Percentiles rank a stretch among this genome's conserved stretches.
phyloP scores from a whole-genome alignment of 2,797 vertebrate genomes.

The Lutra lutra region DNA sequence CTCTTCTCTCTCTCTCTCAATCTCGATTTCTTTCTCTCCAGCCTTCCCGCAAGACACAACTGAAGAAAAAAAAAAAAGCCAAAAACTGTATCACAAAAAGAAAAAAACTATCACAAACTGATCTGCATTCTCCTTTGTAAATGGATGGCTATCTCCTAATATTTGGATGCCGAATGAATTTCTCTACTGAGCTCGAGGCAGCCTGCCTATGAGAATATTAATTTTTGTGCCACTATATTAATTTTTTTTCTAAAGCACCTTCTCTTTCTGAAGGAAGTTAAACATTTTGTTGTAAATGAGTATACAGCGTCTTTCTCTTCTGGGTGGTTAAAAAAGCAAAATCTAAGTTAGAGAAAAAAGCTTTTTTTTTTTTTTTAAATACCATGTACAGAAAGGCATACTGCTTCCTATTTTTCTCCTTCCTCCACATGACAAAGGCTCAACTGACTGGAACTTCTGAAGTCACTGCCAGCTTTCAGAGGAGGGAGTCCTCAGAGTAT shows the following conservation, averaged over 20 bases:
- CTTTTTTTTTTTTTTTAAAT: not conserved
- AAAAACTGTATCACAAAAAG: not conserved
- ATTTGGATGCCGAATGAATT: not conserved
- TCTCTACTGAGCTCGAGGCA: conserved; percentile 60
- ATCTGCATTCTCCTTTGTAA: conserved; percentile 27
- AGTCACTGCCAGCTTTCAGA: not conserved
- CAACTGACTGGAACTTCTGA: not conserved
- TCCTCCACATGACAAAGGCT: not conserved
- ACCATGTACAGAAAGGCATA: not conserved
- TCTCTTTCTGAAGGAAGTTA: conserved; percentile 60
- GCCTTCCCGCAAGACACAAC: not conserved
- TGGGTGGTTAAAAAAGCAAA: conserved; percentile 27
- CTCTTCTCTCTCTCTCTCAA: not conserved
- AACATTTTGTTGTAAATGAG: conserved; percentile 3
- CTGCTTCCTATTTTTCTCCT: not conserved
- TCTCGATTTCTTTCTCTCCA: not conserved
- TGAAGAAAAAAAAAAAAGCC: not conserved
- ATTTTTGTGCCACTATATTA: not conserved
- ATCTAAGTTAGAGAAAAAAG: conserved; percentile 42
- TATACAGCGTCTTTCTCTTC: conserved; percentile 14
- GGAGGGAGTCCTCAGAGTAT: not conserved
- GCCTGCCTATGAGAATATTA: conserved; percentile 51
- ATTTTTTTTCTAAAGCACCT: conserved; percentile 12
- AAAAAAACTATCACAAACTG: not conserved
- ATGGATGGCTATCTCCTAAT: not conserved